Conservation (phyloP, 2,113 vertebrate genomes). For the Turdus rufiventris region DNA sequence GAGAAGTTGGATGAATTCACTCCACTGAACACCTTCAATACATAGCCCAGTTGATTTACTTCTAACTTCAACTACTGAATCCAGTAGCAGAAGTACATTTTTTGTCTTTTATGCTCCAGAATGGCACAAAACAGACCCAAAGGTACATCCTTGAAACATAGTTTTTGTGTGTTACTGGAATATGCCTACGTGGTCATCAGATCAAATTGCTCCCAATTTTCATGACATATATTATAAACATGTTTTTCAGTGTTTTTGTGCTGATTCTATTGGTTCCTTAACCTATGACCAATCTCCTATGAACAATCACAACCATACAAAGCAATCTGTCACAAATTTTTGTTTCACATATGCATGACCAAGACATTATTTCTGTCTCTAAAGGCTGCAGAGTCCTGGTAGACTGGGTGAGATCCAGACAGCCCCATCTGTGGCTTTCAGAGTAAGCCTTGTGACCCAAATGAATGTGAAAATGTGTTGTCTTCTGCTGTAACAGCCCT, state of each 20-base stretch:
- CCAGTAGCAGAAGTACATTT: not conserved
- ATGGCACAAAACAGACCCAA: not conserved
- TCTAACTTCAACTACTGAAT: not conserved
- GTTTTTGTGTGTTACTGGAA: not conserved
- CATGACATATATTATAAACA: not conserved
- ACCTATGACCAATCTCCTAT: not conserved
- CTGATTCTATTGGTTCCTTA: not conserved
- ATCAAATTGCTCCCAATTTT: not conserved
- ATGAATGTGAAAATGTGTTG: not conserved
- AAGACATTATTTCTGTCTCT: not conserved
- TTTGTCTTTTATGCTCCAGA: not conserved
- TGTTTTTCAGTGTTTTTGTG: not conserved
- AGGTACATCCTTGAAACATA: not conserved
- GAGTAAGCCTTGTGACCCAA: not conserved
- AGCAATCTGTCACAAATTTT: not conserved
- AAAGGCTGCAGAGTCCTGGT: not conserved
- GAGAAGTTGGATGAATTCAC: not conserved
- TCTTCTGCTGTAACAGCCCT: not conserved
- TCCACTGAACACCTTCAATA: not conserved
- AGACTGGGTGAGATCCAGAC: not conserved
- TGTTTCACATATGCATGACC: not conserved
- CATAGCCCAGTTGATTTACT: not conserved
- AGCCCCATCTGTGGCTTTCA: not conserved
- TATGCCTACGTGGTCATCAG: not conserved
- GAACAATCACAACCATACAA: not conserved